Conservation (phyloP, 1,140 invertebrate genomes). For the Odontomachus brunneus region DNA sequence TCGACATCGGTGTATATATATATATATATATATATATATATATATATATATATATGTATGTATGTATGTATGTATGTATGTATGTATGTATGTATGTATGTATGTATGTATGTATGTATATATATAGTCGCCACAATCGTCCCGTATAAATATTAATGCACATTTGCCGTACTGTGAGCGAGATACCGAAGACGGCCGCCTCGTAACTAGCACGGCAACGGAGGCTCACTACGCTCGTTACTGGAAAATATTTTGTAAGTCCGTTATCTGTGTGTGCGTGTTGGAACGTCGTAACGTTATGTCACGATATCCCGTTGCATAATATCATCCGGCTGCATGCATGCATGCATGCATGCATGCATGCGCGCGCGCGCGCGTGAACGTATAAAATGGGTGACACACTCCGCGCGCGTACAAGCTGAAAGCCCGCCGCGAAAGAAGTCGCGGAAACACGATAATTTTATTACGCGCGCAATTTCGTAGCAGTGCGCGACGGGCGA, state of each 20-base stretch:
- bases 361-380: no score
- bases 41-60: no score
- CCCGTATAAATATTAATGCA: conserved; percentile 11
- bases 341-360: no score
- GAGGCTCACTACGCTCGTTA: conserved; percentile 47
- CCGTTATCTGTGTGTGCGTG: conserved; percentile 48
- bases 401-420: conserved; percentile 16
- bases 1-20: no score
- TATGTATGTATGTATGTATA: no score
- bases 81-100: no score
- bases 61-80: no score
- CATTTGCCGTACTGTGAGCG: background rate
- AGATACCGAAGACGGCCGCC: background rate
- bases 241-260: conserved; percentile 51
- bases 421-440: conserved; percentile 2
- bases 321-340: conserved; percentile 39
- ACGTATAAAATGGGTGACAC: conserved; percentile 17
- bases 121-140: background rate
- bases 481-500: no score
- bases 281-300: conserved; percentile 40
- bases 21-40: no score
- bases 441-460: background rate
- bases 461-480: conserved; percentile 34
- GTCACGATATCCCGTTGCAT: conserved; percentile 52
- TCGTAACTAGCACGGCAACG: conserved; percentile 47